Evolutionary conservation across 2,113 vertebrate genomes (phyloP).

Genomic region (Rutilus rutilus): DNA sequence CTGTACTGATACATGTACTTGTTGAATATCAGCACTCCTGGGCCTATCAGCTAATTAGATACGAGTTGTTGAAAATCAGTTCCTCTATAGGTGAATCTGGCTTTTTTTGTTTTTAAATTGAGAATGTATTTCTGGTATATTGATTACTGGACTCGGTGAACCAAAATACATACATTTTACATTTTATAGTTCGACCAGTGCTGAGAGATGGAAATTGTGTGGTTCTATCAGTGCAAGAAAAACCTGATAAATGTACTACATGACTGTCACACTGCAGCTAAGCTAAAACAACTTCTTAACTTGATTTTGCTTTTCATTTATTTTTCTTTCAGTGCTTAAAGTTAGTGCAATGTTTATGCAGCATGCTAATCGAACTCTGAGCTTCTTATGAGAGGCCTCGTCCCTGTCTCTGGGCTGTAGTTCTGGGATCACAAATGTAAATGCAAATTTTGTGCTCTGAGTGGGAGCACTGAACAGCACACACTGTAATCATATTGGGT

Average conservation of each 20-base stretch:
- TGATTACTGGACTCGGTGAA: neutral
- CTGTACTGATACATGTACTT: too few relatives aligned
- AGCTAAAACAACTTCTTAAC: constrained; percentile 8
- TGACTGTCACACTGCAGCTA: neutral
- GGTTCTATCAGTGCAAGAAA: neutral
- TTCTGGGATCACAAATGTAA: constrained; percentile 41
- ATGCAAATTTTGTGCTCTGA: constrained; percentile 42
- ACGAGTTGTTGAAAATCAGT: neutral
- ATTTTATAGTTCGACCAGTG: neutral
- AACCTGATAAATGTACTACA: neutral
- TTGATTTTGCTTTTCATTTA: constrained; percentile 20
- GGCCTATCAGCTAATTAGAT: too few relatives aligned
- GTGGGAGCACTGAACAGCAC: constrained; percentile 44
- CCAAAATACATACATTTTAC: neutral
- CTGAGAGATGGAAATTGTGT: constrained; percentile 17
- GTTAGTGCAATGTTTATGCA: constrained; percentile 28
- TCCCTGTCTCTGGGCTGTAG: constrained; percentile 8
- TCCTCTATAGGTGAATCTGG: neutral
- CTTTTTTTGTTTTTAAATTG: neutral
- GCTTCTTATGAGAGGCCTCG: neutral
- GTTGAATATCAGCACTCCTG: too few relatives aligned
- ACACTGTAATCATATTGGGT: constrained; percentile 35
- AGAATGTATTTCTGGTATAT: neutral
- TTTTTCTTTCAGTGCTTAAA: neutral
- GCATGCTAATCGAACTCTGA: constrained; percentile 23